Percentiles rank a stretch among this genome's conserved stretches.
phyloP scores from a whole-genome alignment of 2,888 invertebrate species.

The Chaetoderma sp. region DNA sequence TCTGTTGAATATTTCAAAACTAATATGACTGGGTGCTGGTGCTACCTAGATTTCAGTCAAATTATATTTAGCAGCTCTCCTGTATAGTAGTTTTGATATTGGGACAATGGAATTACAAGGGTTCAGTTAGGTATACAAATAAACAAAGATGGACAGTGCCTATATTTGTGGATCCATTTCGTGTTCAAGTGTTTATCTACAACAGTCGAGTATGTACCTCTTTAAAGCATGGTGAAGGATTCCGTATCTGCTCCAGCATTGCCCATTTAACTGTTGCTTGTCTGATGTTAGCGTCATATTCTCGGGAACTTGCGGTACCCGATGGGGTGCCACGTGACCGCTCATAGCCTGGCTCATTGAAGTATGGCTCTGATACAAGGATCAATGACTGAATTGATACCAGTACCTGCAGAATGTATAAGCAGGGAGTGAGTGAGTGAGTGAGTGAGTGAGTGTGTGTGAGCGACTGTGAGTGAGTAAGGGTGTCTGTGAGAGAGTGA shows the following conservation, averaged over 20 bases:
- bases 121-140: too few species aligned
- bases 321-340: conserved; percentile 70
- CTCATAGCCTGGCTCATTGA: conserved; percentile 71
- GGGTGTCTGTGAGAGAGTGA: not conserved
- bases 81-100: too few species aligned
- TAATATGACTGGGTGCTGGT: too few species aligned
- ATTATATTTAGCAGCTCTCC: too few species aligned
- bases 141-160: too few species aligned
- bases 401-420: conserved; percentile 59
- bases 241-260: conserved; percentile 92
- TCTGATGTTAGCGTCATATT: conserved; percentile 95
- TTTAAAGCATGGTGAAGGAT: conserved; percentile 87
- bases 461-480: not conserved
- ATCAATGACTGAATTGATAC: conserved; percentile 71
- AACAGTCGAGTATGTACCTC: too few species aligned
- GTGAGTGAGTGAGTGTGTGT: not conserved
- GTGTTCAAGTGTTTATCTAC: too few species aligned
- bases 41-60: too few species aligned
- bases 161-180: too few species aligned
- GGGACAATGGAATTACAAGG: too few species aligned
- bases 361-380: conserved; percentile 70
- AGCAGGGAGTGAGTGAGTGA: too few species aligned
- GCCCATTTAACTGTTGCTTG: conserved; percentile 96
- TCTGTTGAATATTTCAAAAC: too few species aligned
- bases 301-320: conserved; percentile 89